Evolutionary conservation across 1,140 invertebrate species (phyloP).

Genomic region (Diachasmimorpha longicaudata): DNA sequence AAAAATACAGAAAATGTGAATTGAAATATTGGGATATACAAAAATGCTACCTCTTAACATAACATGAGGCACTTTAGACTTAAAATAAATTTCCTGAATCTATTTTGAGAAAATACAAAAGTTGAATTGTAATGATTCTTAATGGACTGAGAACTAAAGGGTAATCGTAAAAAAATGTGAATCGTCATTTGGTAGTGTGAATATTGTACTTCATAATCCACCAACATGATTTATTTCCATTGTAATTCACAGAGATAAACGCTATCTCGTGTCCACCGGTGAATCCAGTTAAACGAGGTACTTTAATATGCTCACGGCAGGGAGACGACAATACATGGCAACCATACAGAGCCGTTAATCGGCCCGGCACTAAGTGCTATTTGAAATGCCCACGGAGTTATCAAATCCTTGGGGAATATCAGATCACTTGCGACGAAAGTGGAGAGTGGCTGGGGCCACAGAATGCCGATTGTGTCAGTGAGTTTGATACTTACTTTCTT

Average conservation of each 20-base stretch:
- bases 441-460: constrained; percentile 59
- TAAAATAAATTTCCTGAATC: too few species aligned
- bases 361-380: constrained; percentile 58
- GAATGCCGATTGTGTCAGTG: constrained; percentile 59
- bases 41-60: too few species aligned
- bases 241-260: constrained; percentile 38
- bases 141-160: too few species aligned
- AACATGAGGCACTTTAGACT: too few species aligned
- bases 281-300: constrained; percentile 52
- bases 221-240: constrained; percentile 32
- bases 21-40: too few species aligned
- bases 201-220: too few species aligned
- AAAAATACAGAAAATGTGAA: too few species aligned
- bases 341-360: constrained; percentile 43
- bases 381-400: constrained; percentile 59
- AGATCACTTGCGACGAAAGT: constrained; percentile 53
- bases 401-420: constrained; percentile 57
- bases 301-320: constrained; percentile 53
- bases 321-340: constrained; percentile 42
- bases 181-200: too few species aligned
- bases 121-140: too few species aligned
- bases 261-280: constrained; percentile 48
- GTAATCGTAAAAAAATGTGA: too few species aligned
- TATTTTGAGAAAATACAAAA: too few species aligned
- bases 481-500: constrained; percentile 29